These are phyloP conservation scores for Reinhardtius hippoglossoides DNA, from an alignment of 2,113 vertebrate genomes.

Conservation along the genomic window DNA sequence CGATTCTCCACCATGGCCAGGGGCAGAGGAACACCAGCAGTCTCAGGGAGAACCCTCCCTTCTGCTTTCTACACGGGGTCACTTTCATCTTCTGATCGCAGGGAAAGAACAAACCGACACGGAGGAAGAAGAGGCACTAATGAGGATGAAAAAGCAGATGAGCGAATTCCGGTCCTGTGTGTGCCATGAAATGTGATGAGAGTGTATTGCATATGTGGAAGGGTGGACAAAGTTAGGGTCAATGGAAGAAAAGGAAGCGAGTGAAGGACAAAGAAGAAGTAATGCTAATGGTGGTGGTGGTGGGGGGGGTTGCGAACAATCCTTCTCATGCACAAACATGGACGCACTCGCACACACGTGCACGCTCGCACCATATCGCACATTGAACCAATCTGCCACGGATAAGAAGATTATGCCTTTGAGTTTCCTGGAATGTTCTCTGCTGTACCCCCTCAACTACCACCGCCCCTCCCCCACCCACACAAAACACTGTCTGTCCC, in stretches of 20 bases:
- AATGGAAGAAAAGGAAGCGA: conserved; percentile 22
- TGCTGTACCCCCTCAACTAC: conserved; percentile 57
- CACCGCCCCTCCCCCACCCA: conserved; percentile 50
- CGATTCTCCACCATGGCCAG: conserved; percentile 55
- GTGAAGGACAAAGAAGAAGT: conserved; percentile 38
- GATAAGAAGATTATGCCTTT: conserved; percentile 82
- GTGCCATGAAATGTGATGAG: conserved; percentile 30
- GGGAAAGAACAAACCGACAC: conserved; percentile 53
- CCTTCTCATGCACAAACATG: conserved; percentile 18
- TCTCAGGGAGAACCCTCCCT: conserved; percentile 55
- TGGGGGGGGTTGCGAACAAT: conserved; percentile 52
- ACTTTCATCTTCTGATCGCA: conserved; percentile 71
- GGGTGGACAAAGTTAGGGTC: conserved; percentile 31
- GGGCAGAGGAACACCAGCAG: conserved; percentile 65
- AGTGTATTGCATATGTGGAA: neutral
- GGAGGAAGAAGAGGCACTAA: conserved; percentile 58
- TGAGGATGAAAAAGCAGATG: conserved; percentile 54
- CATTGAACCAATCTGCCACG: conserved; percentile 72
- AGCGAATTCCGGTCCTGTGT: conserved; percentile 25
- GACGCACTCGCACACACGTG: conserved; percentile 3
- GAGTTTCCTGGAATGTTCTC: conserved; percentile 79
- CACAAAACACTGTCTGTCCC: conserved; percentile 48
- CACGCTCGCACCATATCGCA: conserved; percentile 41
- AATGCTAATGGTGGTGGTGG: conserved; percentile 1
- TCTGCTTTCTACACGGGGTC: conserved; percentile 57